Percentiles rank a stretch among this genome's conserved stretches.
Evolutionary conservation across 2,113 vertebrate genomes (phyloP).

Genomic region (Ochotona curzoniae): DNA sequence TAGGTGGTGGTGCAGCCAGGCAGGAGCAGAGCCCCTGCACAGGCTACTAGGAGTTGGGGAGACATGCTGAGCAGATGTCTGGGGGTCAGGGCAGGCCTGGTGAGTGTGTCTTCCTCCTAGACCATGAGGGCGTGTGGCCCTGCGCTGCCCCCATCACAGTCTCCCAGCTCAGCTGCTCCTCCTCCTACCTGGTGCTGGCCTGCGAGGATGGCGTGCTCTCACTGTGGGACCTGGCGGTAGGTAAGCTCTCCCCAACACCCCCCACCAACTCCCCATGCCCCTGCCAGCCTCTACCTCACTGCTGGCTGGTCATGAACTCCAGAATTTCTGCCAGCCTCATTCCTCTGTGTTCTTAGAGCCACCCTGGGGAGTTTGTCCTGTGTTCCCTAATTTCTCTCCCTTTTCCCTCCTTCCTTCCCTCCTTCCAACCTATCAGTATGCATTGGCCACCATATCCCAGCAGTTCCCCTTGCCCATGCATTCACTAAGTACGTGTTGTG

Average conservation of each 20-base stretch:
- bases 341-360: neutral
- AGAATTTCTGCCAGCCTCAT: too few relatives aligned
- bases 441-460: neutral
- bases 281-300: neutral
- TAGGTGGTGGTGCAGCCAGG: neutral
- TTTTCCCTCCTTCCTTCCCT: neutral
- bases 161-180: slow-evolving; percentile 87
- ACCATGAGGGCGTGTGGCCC: slow-evolving; percentile 91
- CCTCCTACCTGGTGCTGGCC: slow-evolving; percentile 87
- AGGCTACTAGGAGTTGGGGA: neutral
- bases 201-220: slow-evolving; percentile 87
- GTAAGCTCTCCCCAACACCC: slow-evolving; percentile 79
- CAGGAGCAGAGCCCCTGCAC: neutral
- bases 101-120: neutral
- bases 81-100: neutral
- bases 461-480: rapidly evolving
- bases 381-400: too few relatives aligned
- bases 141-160: slow-evolving; percentile 88
- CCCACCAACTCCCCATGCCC: neutral
- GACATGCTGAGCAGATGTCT: neutral
- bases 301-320: too few relatives aligned
- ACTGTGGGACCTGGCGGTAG: slow-evolving; percentile 89
- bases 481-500: too few relatives aligned
- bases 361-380: neutral
- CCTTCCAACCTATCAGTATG: neutral